Evolutionary conservation across 2,113 vertebrate genomes (phyloP), one percentile per base, ranked within the genome.

Genomic region (Xyliphius kryptos): DNA sequence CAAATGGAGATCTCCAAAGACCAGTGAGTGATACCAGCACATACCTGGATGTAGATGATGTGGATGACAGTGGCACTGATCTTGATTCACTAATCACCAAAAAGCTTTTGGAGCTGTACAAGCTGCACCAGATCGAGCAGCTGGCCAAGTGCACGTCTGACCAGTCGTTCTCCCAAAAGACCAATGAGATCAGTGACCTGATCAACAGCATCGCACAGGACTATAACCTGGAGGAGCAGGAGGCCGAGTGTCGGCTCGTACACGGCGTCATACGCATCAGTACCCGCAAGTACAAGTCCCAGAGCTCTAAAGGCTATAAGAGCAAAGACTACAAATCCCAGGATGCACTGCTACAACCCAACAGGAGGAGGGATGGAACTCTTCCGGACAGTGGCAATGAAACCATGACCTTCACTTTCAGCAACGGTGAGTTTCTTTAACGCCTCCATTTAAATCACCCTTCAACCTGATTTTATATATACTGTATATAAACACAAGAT

Each of bases 131-230:
- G 87, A 98, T 98, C 0, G 95, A 97, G 6, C 93, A 97, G 87
- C 84, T 98, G 79, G 96, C 96, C 80, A 94, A 94, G 79, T 98
- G 96, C 83, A 98, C 96, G 0, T 97, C 96, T 0, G 96, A 98
- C 83, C 94, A 92, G 0, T 95, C 94, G 9, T 98, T 98, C 85
- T 88, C 94, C 65, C 91, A 93, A 80, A 97, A 97, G 83, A 98
- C 93, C 83, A 97, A 91, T 65, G 95, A 97, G 85, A 98, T 98
- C 84, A 96, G 93, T 0, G 96, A 98, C 80, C 91, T 98, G 58
- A 98, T 98, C 85, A 94, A 90, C 76, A 97, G 89, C 85, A 96
- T 98, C 38, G 96, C 94, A 1, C 94, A 97, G 87, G 90, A 97
- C 85, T 97, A 97, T 85, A 93, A 96, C 85, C 81, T 98, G 78